A percentile compares a stretch with the other conserved stretches of the same genome.
phyloP scores from a whole-genome alignment of 2,797 vertebrate genomes.

The Myotis vivesi region DNA sequence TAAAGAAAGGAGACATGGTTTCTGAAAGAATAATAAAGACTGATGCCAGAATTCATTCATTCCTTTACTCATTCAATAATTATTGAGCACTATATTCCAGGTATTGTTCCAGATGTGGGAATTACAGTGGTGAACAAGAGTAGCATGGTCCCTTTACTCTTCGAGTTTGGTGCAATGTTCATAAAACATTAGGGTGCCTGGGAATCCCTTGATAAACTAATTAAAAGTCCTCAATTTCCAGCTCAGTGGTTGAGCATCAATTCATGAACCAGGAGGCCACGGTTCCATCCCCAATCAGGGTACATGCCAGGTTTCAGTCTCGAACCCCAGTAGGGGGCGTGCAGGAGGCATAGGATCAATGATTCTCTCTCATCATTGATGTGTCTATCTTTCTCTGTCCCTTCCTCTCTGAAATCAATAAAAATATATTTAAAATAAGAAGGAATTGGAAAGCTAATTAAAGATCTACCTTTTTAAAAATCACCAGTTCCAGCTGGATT shows the following conservation, averaged over 20 bases:
- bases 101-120: neutral
- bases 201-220: neutral
- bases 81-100: neutral
- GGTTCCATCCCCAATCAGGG: too few relatives aligned
- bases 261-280: too few relatives aligned
- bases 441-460: neutral
- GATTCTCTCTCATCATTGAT: neutral
- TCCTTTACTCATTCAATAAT: neutral
- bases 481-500: neutral
- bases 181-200: neutral
- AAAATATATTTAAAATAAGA: neutral
- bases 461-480: neutral
- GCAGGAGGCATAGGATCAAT: neutral
- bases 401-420: neutral
- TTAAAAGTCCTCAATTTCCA: neutral
- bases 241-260: too few relatives aligned
- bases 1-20: neutral
- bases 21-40: slow-evolving; percentile 22
- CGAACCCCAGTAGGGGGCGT: neutral
- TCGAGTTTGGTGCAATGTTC: neutral
- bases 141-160: neutral
- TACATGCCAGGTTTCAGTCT: neutral
- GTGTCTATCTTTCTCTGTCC: neutral
- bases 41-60: neutral
- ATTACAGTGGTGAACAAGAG: neutral